Conservation (phyloP, 2,888 invertebrate genomes). For the Eupelmus urozonus region DNA sequence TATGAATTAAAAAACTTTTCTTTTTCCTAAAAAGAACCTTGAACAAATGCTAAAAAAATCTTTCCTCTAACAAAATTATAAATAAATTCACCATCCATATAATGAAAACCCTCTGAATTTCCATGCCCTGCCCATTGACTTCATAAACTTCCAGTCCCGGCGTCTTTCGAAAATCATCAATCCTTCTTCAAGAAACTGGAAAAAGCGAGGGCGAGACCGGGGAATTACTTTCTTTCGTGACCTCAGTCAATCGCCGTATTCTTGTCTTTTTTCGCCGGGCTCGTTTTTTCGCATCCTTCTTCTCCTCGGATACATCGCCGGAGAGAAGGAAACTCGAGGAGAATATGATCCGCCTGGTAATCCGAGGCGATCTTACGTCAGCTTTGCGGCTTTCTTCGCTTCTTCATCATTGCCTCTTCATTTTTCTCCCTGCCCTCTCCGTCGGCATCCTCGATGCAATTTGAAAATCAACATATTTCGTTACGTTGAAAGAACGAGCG, state of each 20-base stretch:
- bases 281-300: background rate
- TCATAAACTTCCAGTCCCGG: too few species aligned
- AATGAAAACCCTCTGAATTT: too few species aligned
- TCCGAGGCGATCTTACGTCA: slow-evolving; percentile 34
- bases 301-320: slow-evolving; percentile 15
- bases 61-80: too few species aligned
- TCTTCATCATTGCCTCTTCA: background rate
- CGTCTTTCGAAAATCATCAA: too few species aligned
- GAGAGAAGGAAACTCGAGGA: slow-evolving; percentile 7
- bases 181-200: too few species aligned
- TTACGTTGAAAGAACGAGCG: background rate
- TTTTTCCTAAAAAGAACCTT: too few species aligned
- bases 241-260: slow-evolving; percentile 38
- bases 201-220: too few species aligned
- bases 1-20: too few species aligned
- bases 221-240: slow-evolving; percentile 53
- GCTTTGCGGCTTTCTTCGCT: slow-evolving; percentile 15
- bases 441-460: background rate
- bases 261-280: background rate
- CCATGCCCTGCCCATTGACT: too few species aligned
- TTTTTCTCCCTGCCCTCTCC: background rate
- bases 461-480: background rate
- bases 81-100: too few species aligned
- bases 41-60: too few species aligned
- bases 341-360: slow-evolving; percentile 37